A percentile compares a stretch with the other conserved stretches of the same genome.
Conservation (phyloP, 2,888 invertebrate species). For the Cephonodes hylas region DNA sequence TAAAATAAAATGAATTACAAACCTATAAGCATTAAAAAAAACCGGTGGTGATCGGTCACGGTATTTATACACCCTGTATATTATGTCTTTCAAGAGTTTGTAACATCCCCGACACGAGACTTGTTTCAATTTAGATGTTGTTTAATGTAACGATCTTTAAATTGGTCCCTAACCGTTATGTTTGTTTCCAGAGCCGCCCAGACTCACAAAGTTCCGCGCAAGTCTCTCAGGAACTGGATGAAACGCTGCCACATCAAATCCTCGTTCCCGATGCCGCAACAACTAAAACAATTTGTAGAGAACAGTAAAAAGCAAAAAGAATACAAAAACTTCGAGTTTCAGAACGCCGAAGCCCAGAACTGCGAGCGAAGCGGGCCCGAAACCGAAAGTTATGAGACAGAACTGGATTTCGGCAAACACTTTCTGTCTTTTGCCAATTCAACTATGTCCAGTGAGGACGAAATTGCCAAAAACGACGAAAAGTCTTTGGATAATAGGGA, state of each 20-base stretch:
- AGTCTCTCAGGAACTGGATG: constrained; percentile 83
- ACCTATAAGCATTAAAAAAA: no score
- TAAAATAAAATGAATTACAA: no score
- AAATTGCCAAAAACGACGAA: constrained; percentile 38
- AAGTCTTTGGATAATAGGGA: constrained; percentile 34
- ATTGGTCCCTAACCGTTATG: not conserved
- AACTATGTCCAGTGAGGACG: constrained; percentile 62
- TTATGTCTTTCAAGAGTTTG: no score
- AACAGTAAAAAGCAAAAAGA: constrained; percentile 77
- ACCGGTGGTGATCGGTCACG: no score
- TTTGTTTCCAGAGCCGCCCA: constrained; percentile 77
- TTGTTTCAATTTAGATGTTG: no score
- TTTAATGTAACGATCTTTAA: no score
- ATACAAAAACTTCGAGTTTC: constrained; percentile 46
- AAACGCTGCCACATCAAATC: constrained; percentile 82
- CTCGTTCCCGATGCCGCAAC: constrained; percentile 81
- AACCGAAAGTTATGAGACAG: constrained; percentile 47
- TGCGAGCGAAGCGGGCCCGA: constrained; percentile 50
- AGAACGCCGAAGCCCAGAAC: constrained; percentile 29
- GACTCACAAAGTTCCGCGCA: constrained; percentile 81
- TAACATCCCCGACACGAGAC: no score
- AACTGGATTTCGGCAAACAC: constrained; percentile 70
- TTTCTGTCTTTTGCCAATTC: constrained; percentile 54
- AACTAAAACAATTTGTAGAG: constrained; percentile 79
- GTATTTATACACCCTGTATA: no score